phyloP scores from a whole-genome alignment of 2,113 vertebrate species.

The Periophthalmus modestus region DNA sequence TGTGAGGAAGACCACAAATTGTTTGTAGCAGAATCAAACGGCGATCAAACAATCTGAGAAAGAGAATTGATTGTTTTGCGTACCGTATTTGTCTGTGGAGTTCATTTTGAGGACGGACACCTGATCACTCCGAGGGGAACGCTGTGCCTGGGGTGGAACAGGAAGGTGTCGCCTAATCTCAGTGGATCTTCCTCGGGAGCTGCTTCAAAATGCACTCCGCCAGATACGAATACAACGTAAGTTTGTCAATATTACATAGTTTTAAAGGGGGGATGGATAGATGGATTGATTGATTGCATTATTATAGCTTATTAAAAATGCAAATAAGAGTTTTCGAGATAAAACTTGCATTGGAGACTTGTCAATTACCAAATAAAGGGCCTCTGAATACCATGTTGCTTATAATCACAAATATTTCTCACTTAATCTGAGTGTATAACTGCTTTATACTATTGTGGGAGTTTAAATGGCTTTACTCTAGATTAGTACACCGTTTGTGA shows the following conservation, averaged over 20 bases:
- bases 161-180: background rate
- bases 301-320: background rate
- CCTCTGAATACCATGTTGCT: background rate
- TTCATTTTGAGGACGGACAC: background rate
- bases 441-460: background rate
- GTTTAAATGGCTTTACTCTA: background rate
- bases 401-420: background rate
- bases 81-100: background rate
- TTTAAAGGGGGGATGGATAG: background rate
- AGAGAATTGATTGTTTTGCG: background rate
- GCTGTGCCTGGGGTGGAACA: background rate
- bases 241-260: slow-evolving; percentile 11
- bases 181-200: background rate
- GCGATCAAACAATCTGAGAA: background rate
- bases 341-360: background rate
- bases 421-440: background rate
- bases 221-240: slow-evolving; percentile 58
- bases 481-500: background rate
- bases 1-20: slow-evolving; percentile 34
- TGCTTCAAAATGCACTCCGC: slow-evolving; percentile 49
- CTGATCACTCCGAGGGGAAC: background rate
- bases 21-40: background rate
- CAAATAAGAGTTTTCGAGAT: too few species aligned
- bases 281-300: background rate
- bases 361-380: background rate